A percentile compares a stretch with the other conserved stretches of the same genome.
These are phyloP conservation scores for Chironomus tepperi DNA, from an alignment of 1,140 invertebrate species.

Conservation along the genomic window DNA sequence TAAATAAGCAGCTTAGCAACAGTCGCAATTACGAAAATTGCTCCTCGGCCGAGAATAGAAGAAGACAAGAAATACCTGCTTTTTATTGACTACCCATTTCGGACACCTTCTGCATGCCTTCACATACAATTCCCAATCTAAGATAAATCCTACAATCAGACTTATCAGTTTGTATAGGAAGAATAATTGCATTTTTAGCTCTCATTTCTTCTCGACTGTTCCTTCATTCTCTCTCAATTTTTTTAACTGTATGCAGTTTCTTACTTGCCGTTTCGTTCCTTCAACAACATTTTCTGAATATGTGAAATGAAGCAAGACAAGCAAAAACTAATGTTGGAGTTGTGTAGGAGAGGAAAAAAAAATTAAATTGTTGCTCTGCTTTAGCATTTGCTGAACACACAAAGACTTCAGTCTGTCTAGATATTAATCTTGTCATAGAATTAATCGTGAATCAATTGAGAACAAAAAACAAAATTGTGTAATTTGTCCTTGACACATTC, in stretches of 20 bases:
- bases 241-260: not conserved
- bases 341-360: not conserved
- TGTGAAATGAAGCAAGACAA: slow-evolving; percentile 12
- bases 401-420: not conserved
- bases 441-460: not conserved
- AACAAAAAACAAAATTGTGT: not conserved
- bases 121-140: not conserved
- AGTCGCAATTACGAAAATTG: too few species aligned
- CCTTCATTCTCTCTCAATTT: not conserved
- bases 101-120: not conserved
- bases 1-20: too few species aligned
- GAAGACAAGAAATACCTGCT: not conserved
- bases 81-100: not conserved
- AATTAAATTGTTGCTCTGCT: not conserved
- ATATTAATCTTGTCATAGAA: not conserved
- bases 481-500: slow-evolving; percentile 11
- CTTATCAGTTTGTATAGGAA: not conserved
- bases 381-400: too few species aligned
- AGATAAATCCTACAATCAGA: not conserved
- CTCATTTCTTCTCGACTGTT: not conserved
- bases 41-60: not conserved
- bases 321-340: slow-evolving; percentile 1
- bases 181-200: not conserved
- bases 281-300: not conserved
- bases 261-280: not conserved